Percentiles rank a stretch among this genome's conserved stretches.
Conservation (phyloP, 2,888 invertebrate genomes). For the Hirtodrosophila confusa region DNA sequence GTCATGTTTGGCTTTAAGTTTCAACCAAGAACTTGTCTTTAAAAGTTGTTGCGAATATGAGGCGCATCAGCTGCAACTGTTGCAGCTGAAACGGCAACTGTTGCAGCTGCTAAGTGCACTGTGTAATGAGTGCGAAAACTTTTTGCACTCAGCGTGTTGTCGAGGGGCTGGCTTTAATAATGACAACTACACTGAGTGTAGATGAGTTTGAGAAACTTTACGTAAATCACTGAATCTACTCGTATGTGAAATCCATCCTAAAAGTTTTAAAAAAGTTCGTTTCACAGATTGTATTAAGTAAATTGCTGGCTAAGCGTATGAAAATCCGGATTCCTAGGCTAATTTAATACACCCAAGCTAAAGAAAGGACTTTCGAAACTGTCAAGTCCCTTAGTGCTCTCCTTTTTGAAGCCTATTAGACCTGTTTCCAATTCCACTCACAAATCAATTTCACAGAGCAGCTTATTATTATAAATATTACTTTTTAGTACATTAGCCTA, state of each 20-base stretch:
- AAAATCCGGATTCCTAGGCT: too few species aligned
- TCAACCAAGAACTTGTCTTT: conserved; percentile 24
- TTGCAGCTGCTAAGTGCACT: conserved; percentile 45
- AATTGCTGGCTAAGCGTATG: neutral
- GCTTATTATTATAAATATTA: too few species aligned
- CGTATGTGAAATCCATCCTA: conserved; percentile 31
- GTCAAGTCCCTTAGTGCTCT: too few species aligned
- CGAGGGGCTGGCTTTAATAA: conserved; percentile 8
- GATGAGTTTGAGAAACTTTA: too few species aligned
- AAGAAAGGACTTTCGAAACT: too few species aligned
- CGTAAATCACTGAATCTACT: neutral
- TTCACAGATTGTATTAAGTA: neutral
- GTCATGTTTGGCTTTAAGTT: conserved; percentile 40
- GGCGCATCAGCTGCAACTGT: conserved; percentile 27
- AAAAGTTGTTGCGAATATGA: conserved; percentile 31
- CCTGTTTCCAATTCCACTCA: too few species aligned
- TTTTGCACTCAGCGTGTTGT: conserved; percentile 11
- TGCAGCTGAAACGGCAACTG: conserved; percentile 28
- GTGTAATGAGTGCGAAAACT: conserved; percentile 66
- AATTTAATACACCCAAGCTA: too few species aligned
- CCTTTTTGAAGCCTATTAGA: too few species aligned
- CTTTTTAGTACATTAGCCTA: too few species aligned
- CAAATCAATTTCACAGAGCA: too few species aligned
- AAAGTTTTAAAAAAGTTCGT: conserved; percentile 8
- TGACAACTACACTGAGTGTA: conserved; percentile 8